Evolutionary conservation across 1,140 invertebrate genomes (phyloP).

Genomic region (Trachymyrmex septentrionalis): DNA sequence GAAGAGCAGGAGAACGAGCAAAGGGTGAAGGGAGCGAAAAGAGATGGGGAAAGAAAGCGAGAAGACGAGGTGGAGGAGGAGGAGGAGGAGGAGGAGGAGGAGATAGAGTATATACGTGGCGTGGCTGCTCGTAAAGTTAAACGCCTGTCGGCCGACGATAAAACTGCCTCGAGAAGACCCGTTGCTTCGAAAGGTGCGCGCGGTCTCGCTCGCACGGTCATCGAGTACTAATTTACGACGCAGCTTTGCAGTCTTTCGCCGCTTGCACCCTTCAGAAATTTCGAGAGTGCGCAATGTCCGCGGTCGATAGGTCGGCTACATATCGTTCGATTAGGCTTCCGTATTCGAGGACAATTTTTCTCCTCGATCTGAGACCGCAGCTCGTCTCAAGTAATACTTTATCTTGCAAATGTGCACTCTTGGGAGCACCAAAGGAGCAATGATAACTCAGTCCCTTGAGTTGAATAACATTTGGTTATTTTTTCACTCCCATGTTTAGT

Average conservation of each 20-base stretch:
- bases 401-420: background rate
- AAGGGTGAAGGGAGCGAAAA: constrained; percentile 6
- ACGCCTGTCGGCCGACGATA: constrained; percentile 84
- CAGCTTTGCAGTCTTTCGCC: constrained; percentile 77
- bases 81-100: constrained; percentile 28
- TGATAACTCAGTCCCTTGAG: too few species aligned
- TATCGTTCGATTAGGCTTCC: constrained; percentile 23
- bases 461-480: too few species aligned
- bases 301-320: background rate
- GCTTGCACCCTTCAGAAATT: constrained; percentile 69
- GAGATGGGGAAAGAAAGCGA: constrained; percentile 46
- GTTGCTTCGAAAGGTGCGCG: constrained; percentile 67
- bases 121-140: constrained; percentile 85
- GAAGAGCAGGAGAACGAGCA: constrained; percentile 32
- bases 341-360: constrained; percentile 2
- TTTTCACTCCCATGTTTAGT: too few species aligned
- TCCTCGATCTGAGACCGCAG: background rate
- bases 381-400: background rate
- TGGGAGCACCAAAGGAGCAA: too few species aligned
- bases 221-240: constrained; percentile 84
- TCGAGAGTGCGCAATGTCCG: constrained; percentile 55
- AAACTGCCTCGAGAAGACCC: constrained; percentile 80
- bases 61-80: background rate
- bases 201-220: constrained; percentile 79
- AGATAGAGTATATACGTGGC: constrained; percentile 74